Conservation (phyloP, 2,888 invertebrate genomes). For the Bugulina stolonifera region DNA sequence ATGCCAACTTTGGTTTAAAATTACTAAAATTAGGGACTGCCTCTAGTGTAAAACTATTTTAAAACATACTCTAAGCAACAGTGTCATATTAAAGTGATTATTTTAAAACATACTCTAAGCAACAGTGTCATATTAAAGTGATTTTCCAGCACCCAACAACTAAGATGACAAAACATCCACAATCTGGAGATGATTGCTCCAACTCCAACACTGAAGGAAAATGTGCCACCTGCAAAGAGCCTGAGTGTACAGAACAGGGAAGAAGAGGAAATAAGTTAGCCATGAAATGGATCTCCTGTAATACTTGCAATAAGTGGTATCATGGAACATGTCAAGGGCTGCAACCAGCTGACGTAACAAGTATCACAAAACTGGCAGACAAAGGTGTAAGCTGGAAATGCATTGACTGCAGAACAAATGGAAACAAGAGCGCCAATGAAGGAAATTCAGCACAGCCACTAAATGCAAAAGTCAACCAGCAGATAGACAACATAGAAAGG, state of each 20-base stretch:
- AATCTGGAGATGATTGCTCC: too few relatives aligned
- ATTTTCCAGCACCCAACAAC: too few relatives aligned
- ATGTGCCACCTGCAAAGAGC: background rate
- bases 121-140: too few relatives aligned
- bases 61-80: too few relatives aligned
- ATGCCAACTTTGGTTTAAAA: slow-evolving; percentile 15
- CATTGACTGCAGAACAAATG: background rate
- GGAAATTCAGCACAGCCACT: background rate
- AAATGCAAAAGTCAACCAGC: background rate
- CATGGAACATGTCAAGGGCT: background rate
- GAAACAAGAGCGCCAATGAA: background rate
- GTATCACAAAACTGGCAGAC: background rate
- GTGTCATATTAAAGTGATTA: too few relatives aligned
- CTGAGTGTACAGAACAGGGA: slow-evolving; percentile 4
- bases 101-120: too few relatives aligned
- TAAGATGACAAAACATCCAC: too few relatives aligned
- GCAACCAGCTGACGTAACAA: background rate
- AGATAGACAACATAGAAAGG: background rate
- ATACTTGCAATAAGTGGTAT: slow-evolving; percentile 7
- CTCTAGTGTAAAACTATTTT: too few relatives aligned
- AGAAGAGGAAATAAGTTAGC: background rate
- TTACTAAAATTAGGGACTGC: background rate
- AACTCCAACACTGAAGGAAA: background rate
- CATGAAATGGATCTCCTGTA: too few relatives aligned
- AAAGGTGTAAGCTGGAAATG: background rate